Evolutionary conservation across 2,888 invertebrate genomes (phyloP).

Genomic region (Dicranocentrus wangi): DNA sequence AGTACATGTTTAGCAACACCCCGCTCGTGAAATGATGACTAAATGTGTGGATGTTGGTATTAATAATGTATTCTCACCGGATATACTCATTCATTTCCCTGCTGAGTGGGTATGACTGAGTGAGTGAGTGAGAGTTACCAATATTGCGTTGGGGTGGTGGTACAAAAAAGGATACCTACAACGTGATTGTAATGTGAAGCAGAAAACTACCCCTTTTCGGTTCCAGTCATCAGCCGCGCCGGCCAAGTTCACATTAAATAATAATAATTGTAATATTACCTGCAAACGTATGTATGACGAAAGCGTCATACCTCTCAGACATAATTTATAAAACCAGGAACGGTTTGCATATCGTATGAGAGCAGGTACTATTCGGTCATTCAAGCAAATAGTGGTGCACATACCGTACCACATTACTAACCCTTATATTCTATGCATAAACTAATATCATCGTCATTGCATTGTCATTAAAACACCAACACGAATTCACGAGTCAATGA

Average conservation of each 20-base stretch:
- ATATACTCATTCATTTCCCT: slow-evolving; percentile 60
- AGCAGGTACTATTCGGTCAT: no score
- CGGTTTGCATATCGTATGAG: background rate
- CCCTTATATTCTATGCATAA: no score
- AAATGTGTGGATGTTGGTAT: slow-evolving; percentile 57
- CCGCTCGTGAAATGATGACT: slow-evolving; percentile 58
- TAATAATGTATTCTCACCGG: slow-evolving; percentile 60
- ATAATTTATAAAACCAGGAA: slow-evolving; percentile 8
- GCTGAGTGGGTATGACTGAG: slow-evolving; percentile 30
- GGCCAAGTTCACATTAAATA: no score
- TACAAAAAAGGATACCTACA: background rate
- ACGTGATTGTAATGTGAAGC: slow-evolving; percentile 11
- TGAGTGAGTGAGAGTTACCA: slow-evolving; percentile 15
- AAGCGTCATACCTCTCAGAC: background rate
- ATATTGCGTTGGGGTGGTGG: background rate
- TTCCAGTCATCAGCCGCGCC: slow-evolving; percentile 45
- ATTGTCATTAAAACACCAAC: no score
- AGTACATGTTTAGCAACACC: slow-evolving; percentile 34
- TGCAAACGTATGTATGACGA: slow-evolving; percentile 6
- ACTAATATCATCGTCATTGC: no score
- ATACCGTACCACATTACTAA: no score
- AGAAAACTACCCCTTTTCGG: slow-evolving; percentile 49
- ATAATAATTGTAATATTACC: background rate
- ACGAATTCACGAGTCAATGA: no score
- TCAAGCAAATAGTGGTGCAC: no score